Evolutionary conservation across 2,797 vertebrate genomes (phyloP), one percentile per base, ranked within the genome.

Genomic region (Erithacus rubecula): DNA sequence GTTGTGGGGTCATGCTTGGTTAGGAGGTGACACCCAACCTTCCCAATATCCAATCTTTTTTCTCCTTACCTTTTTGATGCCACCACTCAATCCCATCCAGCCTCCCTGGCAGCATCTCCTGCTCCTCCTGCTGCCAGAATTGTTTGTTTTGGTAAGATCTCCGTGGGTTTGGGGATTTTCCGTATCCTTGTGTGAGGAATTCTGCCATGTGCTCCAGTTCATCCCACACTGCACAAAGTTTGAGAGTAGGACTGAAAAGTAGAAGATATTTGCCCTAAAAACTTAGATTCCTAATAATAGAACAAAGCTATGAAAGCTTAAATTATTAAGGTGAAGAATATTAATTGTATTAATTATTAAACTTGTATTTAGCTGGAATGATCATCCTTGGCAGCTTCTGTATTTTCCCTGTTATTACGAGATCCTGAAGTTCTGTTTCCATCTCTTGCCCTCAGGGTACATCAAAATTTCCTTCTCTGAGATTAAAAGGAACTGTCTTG

Each of bases 261-360:
- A n/a, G 71, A 53, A 44, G 10, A 41, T 56, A 10, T 16, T 39
- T 68, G 24, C 83, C 86, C 72, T 74, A 51, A 83, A 78, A 86
- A 22, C 56, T 77, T 77, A 34, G 22, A 70, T 90, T 93, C 55
- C 83, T 78, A 93, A 92, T 70, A 94, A 77, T 43, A 83, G 92
- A 72, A 64, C 36, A 52, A 47, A 93, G 58, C 71, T 87, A 65
- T 83, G 41, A 75, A 83, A 86, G 22, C 46, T 26, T 95, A n/a
- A 93, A 95, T 95, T 94, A 94, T 93, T 95, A 46, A 94, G 41
- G 53, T 36, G 60, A 52, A 67, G 41, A 71, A 81, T 95, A 96
- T 93, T 95, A 90, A 78, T 90, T 92, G 29, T 41, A 94, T 96
- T 83, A 92, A 96, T 93, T 86, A 93, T 96, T 95, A 89, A 96